A percentile compares a stretch with the other conserved stretches of the same genome.
phyloP scores from a whole-genome alignment of 2,113 vertebrate genomes.

The Aramus guarauna region DNA sequence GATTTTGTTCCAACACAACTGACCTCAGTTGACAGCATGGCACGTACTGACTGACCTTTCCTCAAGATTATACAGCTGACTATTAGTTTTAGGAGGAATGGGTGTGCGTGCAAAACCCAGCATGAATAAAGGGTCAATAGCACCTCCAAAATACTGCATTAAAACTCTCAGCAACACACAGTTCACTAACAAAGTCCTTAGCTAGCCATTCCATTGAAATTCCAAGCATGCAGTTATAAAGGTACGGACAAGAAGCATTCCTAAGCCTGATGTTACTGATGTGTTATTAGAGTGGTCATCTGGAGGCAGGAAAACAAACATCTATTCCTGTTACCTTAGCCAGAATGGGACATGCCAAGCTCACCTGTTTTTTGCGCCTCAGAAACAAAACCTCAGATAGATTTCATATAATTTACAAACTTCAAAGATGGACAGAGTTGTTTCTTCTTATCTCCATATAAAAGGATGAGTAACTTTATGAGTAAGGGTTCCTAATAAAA shows the following conservation, averaged over 20 bases:
- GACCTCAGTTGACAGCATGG: neutral
- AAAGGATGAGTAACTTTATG: neutral
- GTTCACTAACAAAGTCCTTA: neutral
- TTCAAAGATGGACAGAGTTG: neutral
- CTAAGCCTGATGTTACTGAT: neutral
- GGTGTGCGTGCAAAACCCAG: neutral
- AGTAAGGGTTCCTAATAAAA: neutral
- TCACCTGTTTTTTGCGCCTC: neutral
- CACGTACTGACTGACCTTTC: neutral
- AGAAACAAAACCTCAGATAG: neutral
- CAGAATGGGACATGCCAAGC: neutral
- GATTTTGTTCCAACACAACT: neutral
- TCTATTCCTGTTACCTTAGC: neutral
- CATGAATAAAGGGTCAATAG: neutral
- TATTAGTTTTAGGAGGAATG: neutral
- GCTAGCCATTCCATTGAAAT: neutral
- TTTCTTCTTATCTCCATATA: neutral
- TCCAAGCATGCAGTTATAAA: neutral
- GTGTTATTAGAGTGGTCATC: neutral
- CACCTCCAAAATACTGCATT: neutral
- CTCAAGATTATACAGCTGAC: neutral
- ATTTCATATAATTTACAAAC: neutral
- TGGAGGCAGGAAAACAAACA: neutral
- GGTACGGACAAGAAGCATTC: neutral
- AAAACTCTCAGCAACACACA: neutral